Base-by-base conservation (phyloP, 2,888 invertebrate genomes). In the Himalopsyche tibetana region DNA sequence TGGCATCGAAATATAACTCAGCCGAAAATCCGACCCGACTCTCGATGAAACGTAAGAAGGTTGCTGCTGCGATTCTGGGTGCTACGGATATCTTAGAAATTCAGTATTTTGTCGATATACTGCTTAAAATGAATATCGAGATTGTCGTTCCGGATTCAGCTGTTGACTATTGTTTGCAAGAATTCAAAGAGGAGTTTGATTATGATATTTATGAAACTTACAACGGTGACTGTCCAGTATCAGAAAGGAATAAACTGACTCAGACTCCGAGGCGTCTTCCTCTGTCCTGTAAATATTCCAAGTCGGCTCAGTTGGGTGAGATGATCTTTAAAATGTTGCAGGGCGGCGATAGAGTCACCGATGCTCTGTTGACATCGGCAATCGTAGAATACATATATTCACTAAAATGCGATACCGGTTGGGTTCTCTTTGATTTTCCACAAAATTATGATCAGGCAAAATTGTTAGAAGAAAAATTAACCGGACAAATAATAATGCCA, bases 371-470 rank as follows among this genome's bases (percentile, higher is more conserved):
- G 69, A 92, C 94, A 6, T 93, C 93, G 40, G 94, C 94, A 91
- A 91, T 96, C 88, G 91, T 95, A 0, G 95, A 95, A 89, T 95
- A 95, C 89, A 90, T 95, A 28, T 94, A 93, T 90, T 91, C 91
- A 55, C 91, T 94, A 86, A 63, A 55, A 80, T 56, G 80, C 56
- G 82, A 85, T 56, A 85, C 90, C 28, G 95, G 95, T 6, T 95
- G 95, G 93, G 94, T 94, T n/a, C 91, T 95, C 81, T 90, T 95
- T 74, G 95, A 95, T 90, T 95, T 94, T 89, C 96, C 95, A 0
- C 92, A 92, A 86, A 93, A 92, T 8, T 94, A 94, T 85, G 91
- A 93, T 45, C 94, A 95, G 90, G 94, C 95, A 69, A 92, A 92
- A 89, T 91, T 94, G 79, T 90, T 96, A 55, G 95, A 95, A 90